phyloP scores from a whole-genome alignment of 2,113 vertebrate genomes.

The Clupea harengus region DNA sequence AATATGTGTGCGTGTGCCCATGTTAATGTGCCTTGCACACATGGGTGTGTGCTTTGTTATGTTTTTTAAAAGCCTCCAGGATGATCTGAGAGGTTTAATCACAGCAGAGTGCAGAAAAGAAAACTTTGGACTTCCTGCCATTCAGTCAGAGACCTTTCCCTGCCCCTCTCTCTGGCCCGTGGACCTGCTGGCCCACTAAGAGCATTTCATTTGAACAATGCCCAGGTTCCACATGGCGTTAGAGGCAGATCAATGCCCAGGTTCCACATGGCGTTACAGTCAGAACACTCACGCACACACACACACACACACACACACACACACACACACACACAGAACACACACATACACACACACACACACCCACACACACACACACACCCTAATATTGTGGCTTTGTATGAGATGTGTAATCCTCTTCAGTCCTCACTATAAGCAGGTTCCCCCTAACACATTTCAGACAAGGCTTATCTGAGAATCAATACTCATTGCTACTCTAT shows the following conservation, averaged over 20 bases:
- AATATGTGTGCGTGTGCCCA: background rate
- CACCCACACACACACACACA: too few species aligned
- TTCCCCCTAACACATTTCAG: too few species aligned
- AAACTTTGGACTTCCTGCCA: conserved; percentile 47
- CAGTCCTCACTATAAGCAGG: too few species aligned
- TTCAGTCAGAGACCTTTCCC: conserved; percentile 12
- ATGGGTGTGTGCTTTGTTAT: conserved; percentile 6
- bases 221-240: background rate
- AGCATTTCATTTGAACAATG: background rate
- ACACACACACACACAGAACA: too few species aligned
- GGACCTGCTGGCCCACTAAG: background rate
- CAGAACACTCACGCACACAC: too few species aligned
- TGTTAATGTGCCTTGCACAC: background rate
- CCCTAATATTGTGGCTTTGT: too few species aligned
- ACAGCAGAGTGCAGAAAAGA: conserved; percentile 18
- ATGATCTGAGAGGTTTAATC: background rate
- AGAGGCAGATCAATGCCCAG: background rate
- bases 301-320: too few species aligned
- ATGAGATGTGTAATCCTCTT: too few species aligned
- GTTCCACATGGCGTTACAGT: too few species aligned
- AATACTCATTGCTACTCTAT: too few species aligned
- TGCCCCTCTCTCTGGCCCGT: background rate
- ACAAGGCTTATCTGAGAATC: too few species aligned
- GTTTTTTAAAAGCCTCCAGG: background rate
- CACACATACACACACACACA: too few species aligned